Percentiles rank a stretch among this genome's conserved stretches.
phyloP scores from a whole-genome alignment of 1,140 invertebrate genomes.

The Ceratina australensis region DNA sequence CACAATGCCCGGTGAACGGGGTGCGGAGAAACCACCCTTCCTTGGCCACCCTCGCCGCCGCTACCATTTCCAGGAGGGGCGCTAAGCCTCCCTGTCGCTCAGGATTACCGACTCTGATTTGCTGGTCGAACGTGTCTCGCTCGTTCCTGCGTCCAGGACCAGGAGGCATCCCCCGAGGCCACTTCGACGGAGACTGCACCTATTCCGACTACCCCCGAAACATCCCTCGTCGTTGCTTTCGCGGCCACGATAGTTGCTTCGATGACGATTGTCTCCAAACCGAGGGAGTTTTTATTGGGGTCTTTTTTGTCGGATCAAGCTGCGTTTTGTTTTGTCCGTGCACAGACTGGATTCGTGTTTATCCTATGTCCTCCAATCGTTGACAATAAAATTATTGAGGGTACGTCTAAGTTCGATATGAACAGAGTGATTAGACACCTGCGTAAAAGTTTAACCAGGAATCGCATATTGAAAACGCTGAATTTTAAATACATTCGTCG shows the following conservation, averaged over 20 bases:
- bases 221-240: neutral
- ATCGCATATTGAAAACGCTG: too few relatives aligned
- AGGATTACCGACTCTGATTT: slow-evolving; percentile 69
- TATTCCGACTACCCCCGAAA: neutral
- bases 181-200: slow-evolving; percentile 22
- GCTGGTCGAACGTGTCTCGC: slow-evolving; percentile 56
- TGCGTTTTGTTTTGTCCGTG: neutral
- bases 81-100: slow-evolving; percentile 71
- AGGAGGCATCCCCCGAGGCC: slow-evolving; percentile 27
- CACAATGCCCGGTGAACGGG: slow-evolving; percentile 44
- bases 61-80: slow-evolving; percentile 61
- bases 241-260: slow-evolving; percentile 7
- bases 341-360: neutral
- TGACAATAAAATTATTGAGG: too few relatives aligned
- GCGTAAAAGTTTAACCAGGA: too few relatives aligned
- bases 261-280: slow-evolving; percentile 2
- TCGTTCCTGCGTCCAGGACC: slow-evolving; percentile 48
- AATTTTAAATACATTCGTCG: too few relatives aligned
- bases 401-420: too few relatives aligned
- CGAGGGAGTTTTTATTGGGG: neutral
- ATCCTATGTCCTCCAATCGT: neutral
- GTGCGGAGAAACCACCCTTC: neutral
- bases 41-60: slow-evolving; percentile 35
- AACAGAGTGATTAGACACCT: too few relatives aligned
- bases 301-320: neutral